phyloP scores from a whole-genome alignment of 2,797 vertebrate species.

The Xenopus petersii region DNA sequence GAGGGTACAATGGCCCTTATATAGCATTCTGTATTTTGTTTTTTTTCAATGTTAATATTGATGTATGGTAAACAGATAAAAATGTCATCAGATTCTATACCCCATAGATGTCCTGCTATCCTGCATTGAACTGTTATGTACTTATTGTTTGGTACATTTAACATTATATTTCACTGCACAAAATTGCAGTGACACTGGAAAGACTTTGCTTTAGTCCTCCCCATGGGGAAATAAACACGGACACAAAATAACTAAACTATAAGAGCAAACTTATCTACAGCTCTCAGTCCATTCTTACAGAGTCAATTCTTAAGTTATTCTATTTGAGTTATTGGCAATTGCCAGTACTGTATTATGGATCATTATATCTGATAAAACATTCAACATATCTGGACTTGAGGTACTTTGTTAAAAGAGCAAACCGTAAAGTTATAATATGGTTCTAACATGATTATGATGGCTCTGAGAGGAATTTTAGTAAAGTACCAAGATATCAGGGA shows the following conservation, averaged over 20 bases:
- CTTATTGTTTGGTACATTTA: conserved; percentile 34
- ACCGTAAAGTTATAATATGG: background rate
- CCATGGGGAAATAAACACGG: conserved; percentile 22
- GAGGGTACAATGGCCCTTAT: too few species aligned
- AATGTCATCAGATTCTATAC: too few species aligned
- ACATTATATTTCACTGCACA: conserved; percentile 4
- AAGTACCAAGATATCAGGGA: background rate
- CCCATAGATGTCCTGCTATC: background rate
- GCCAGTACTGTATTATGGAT: background rate
- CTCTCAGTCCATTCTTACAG: background rate
- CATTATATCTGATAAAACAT: conserved; percentile 6
- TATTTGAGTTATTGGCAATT: background rate
- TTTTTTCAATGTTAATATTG: too few species aligned
- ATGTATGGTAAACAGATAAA: too few species aligned
- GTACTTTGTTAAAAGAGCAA: background rate
- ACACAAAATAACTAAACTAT: background rate
- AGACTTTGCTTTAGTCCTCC: background rate
- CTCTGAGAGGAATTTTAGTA: conserved; percentile 6
- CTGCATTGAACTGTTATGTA: conserved; percentile 13
- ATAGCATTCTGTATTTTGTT: too few species aligned
- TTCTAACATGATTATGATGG: background rate
- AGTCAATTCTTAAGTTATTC: background rate
- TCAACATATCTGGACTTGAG: background rate
- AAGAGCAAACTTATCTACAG: conserved; percentile 1
- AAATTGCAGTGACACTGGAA: conserved; percentile 14